These are phyloP conservation scores for Dynastes hyllus DNA, from an alignment of 2,888 invertebrate genomes.

Conservation along the genomic window DNA sequence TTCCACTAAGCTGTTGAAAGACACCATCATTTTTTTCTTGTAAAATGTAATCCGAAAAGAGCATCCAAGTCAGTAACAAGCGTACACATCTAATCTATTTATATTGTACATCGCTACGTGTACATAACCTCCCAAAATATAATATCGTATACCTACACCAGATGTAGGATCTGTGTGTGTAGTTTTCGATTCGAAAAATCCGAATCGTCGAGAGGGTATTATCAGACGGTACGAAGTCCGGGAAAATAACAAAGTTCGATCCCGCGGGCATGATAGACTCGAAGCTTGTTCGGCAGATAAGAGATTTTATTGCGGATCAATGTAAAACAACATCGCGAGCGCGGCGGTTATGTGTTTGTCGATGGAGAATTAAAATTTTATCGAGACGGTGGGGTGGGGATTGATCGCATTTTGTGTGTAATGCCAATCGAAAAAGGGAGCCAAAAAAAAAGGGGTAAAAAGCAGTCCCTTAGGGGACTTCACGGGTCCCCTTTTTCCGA, in stretches of 20 bases:
- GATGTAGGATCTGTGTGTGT: background rate
- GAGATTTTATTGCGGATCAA: conserved; percentile 36
- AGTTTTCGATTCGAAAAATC: background rate
- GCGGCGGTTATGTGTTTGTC: conserved; percentile 27
- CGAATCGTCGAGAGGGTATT: conserved; percentile 11
- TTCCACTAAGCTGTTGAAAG: too few relatives aligned
- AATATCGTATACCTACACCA: background rate
- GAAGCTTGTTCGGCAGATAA: conserved; percentile 20
- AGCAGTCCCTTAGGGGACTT: conserved; percentile 19
- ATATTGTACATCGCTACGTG: background rate
- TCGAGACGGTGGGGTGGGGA: background rate
- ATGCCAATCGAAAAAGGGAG: background rate
- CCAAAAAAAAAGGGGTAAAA: background rate
- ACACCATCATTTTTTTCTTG: too few relatives aligned
- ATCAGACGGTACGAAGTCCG: conserved; percentile 9
- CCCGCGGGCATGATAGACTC: conserved; percentile 30
- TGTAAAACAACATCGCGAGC: conserved; percentile 28
- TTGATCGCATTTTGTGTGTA: background rate
- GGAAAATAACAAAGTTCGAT: conserved; percentile 34
- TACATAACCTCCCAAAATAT: background rate
- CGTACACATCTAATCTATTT: background rate
- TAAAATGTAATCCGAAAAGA: too few relatives aligned
- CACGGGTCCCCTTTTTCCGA: too few relatives aligned
- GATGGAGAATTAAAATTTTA: conserved; percentile 40
- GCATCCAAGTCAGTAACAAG: background rate